These are phyloP conservation scores for Neoarius graeffei DNA, from an alignment of 2,113 vertebrate genomes.

Conservation along the genomic window DNA sequence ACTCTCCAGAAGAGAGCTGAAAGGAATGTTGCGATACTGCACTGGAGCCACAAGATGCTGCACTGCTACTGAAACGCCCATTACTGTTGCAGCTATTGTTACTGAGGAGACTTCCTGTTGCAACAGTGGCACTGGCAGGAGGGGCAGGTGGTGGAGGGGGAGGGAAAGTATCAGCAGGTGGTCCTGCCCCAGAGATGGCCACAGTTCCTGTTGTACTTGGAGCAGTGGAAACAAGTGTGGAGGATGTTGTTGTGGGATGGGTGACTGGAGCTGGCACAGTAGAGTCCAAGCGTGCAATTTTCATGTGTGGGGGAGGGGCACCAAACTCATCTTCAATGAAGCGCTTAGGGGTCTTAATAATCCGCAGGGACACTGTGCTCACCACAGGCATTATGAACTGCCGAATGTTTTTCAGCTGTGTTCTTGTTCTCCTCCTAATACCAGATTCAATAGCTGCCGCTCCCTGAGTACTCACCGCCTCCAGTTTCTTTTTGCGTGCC, in stretches of 20 bases:
- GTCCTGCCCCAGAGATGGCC: slow-evolving; percentile 43
- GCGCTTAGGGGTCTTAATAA: slow-evolving; percentile 96
- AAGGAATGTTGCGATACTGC: slow-evolving; percentile 94
- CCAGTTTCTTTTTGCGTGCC: slow-evolving; percentile 84
- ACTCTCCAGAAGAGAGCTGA: slow-evolving; percentile 95
- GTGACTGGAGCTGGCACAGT: slow-evolving; percentile 61
- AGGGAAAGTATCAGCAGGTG: slow-evolving; percentile 60
- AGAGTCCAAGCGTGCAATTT: slow-evolving; percentile 86
- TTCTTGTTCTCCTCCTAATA: slow-evolving; percentile 83
- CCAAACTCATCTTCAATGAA: slow-evolving; percentile 94
- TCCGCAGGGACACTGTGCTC: slow-evolving; percentile 92
- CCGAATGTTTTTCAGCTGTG: slow-evolving; percentile 94
- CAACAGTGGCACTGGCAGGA: slow-evolving; percentile 36
- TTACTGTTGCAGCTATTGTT: slow-evolving; percentile 69
- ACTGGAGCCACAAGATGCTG: slow-evolving; percentile 91
- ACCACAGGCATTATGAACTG: slow-evolving; percentile 99
- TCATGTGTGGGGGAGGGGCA: slow-evolving; percentile 81
- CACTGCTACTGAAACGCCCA: slow-evolving; percentile 85
- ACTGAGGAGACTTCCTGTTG: slow-evolving; percentile 63
- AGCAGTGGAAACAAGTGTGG: slow-evolving; percentile 37
- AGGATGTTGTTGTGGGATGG: slow-evolving; percentile 51
- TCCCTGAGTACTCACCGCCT: slow-evolving; percentile 69
- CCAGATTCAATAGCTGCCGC: slow-evolving; percentile 68
- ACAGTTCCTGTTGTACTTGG: slow-evolving; percentile 35
- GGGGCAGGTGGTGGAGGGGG: slow-evolving; percentile 67